Conservation (phyloP, 2,797 vertebrate species). For the Artibeus jamaicensis region DNA sequence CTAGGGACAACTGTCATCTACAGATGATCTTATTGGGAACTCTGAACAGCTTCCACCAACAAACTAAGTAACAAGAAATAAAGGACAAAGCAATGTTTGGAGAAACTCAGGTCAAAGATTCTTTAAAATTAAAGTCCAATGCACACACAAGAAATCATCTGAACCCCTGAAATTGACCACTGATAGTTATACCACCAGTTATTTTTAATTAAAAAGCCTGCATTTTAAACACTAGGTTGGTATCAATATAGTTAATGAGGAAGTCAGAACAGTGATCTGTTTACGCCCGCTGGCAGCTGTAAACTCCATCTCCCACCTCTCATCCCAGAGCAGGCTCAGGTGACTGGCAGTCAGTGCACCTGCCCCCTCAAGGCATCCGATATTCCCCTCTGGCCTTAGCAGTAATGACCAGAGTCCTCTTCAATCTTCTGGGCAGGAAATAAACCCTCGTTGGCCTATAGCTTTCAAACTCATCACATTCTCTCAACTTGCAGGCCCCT, state of each 20-base stretch:
- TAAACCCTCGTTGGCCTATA: background rate
- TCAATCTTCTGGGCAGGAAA: background rate
- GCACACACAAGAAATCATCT: background rate
- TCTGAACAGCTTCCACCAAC: background rate
- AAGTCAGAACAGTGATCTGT: background rate
- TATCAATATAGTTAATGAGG: background rate
- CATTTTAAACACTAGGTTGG: background rate
- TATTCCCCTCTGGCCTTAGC: background rate
- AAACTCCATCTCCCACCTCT: background rate
- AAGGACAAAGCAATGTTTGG: background rate
- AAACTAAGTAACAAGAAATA: background rate
- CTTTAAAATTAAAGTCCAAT: background rate
- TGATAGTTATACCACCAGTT: background rate
- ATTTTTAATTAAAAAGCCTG: background rate
- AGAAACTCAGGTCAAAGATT: background rate
- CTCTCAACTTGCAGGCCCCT: background rate
- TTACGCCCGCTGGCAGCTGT: background rate
- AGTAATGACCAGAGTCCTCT: background rate
- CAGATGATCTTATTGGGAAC: background rate
- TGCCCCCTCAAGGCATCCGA: rapidly evolving
- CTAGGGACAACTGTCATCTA: background rate
- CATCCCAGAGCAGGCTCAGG: background rate
- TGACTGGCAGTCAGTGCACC: background rate
- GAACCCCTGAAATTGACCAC: background rate
- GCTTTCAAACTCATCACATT: background rate